Evolutionary conservation across 2,797 vertebrate genomes (phyloP).

Genomic region (Falco cherrug): DNA sequence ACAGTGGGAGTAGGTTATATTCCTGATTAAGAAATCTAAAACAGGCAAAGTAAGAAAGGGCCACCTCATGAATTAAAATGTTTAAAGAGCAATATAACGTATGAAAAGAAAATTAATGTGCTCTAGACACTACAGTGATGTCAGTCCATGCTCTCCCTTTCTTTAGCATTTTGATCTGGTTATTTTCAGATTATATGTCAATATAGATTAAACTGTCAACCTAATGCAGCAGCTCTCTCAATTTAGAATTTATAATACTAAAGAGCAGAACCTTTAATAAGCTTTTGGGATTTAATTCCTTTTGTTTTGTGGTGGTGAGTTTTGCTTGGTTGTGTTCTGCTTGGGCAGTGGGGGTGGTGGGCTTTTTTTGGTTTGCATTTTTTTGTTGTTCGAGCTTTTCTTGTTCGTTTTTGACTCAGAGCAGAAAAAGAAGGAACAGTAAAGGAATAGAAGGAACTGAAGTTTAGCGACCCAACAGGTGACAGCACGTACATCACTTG

Average conservation of each 20-base stretch:
- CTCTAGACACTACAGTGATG: neutral
- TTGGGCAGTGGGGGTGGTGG: neutral
- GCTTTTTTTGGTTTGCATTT: accelerated
- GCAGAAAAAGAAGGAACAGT: neutral
- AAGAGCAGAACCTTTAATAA: neutral
- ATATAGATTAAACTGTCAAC: neutral
- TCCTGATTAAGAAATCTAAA: neutral
- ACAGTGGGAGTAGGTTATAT: neutral
- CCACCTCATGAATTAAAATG: neutral
- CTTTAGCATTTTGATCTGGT: neutral
- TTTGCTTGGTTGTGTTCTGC: neutral
- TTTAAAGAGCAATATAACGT: neutral
- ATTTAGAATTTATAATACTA: neutral
- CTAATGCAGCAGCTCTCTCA: neutral
- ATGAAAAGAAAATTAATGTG: neutral
- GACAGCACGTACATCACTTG: neutral
- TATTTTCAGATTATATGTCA: neutral
- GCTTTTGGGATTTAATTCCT: neutral
- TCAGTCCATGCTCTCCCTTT: neutral
- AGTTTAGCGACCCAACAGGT: neutral
- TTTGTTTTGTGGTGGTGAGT: neutral
- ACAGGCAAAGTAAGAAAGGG: neutral
- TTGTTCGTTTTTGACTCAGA: neutral
- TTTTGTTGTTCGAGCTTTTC: neutral
- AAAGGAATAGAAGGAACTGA: neutral